Evolutionary conservation across 1,140 invertebrate genomes (phyloP).

Genomic region (Phymastichus coffea): DNA sequence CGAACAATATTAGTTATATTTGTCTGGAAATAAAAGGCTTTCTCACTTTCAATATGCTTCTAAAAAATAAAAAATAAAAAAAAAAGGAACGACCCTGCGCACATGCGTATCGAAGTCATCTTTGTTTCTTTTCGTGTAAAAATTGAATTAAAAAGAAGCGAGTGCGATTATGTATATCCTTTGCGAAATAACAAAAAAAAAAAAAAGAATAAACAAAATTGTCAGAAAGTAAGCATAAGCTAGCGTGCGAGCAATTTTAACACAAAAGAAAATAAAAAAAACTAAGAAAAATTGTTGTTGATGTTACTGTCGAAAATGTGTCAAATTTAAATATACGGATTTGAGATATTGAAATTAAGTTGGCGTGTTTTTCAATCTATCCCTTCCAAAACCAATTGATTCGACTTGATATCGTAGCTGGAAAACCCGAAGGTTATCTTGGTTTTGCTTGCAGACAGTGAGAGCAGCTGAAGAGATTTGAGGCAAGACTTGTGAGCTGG

Average conservation of each 20-base stretch:
- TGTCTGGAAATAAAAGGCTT: slow-evolving; percentile 1
- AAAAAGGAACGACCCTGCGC: not conserved
- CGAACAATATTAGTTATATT: slow-evolving; percentile 1
- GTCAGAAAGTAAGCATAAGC: slow-evolving; percentile 6
- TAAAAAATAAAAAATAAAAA: slow-evolving; percentile 1
- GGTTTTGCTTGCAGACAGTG: no score
- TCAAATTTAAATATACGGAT: slow-evolving; percentile 54
- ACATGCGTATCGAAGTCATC: not conserved
- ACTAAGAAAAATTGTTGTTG: slow-evolving; percentile 48
- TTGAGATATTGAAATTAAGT: no score
- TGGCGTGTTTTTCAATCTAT: no score
- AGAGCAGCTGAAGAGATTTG: no score
- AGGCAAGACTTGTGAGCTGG: no score
- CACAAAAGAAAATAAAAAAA: slow-evolving; percentile 29
- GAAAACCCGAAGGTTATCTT: no score
- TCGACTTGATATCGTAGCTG: no score
- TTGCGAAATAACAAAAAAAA: slow-evolving; percentile 25
- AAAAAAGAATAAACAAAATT: slow-evolving; percentile 14
- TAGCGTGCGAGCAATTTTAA: no score
- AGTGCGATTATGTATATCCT: slow-evolving; percentile 5
- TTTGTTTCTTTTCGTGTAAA: slow-evolving; percentile 9
- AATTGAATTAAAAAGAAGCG: not conserved
- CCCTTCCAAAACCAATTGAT: no score
- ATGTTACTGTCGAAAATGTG: slow-evolving; percentile 52
- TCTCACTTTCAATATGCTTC: not conserved